These are phyloP conservation scores for Laterallus jamaicensis DNA, from an alignment of 2,113 vertebrate genomes.

Conservation along the genomic window DNA sequence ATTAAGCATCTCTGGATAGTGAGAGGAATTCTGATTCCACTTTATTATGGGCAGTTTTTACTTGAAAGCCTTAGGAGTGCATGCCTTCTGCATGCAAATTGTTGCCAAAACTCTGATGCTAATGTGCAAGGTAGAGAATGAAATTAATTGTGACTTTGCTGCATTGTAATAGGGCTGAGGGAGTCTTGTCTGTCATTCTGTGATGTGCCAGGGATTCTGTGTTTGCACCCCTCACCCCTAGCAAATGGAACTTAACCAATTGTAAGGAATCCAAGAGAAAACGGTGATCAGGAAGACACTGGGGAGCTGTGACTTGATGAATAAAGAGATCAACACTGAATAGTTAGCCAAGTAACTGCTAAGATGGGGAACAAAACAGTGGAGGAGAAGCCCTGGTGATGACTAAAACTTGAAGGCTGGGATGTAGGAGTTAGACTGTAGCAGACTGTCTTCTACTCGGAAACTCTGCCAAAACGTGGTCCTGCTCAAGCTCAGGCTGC, in stretches of 20 bases:
- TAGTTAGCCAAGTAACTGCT: neutral
- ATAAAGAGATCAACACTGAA: neutral
- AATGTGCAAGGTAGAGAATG: neutral
- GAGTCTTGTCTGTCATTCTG: neutral
- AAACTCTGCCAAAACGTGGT: slow-evolving; percentile 7
- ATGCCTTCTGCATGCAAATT: neutral
- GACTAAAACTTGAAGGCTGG: slow-evolving; percentile 48
- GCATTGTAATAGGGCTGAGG: neutral
- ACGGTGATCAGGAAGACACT: neutral
- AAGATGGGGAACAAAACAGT: neutral
- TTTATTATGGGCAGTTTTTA: neutral
- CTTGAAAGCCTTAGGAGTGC: neutral
- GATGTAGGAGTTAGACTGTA: slow-evolving; percentile 56
- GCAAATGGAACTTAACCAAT: neutral
- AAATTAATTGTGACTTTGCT: neutral
- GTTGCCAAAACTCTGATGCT: neutral
- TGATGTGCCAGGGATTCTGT: neutral
- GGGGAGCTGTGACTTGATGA: neutral
- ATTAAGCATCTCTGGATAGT: neutral
- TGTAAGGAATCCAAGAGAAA: neutral
- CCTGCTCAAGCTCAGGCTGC: neutral
- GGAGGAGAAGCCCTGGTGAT: slow-evolving; percentile 13
- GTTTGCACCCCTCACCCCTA: neutral
- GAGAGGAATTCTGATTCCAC: neutral
- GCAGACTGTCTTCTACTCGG: slow-evolving; percentile 1